Evolutionary conservation across 2,797 vertebrate species (phyloP), one percentile per base, ranked within the genome.

Genomic region (Argya squamiceps): DNA sequence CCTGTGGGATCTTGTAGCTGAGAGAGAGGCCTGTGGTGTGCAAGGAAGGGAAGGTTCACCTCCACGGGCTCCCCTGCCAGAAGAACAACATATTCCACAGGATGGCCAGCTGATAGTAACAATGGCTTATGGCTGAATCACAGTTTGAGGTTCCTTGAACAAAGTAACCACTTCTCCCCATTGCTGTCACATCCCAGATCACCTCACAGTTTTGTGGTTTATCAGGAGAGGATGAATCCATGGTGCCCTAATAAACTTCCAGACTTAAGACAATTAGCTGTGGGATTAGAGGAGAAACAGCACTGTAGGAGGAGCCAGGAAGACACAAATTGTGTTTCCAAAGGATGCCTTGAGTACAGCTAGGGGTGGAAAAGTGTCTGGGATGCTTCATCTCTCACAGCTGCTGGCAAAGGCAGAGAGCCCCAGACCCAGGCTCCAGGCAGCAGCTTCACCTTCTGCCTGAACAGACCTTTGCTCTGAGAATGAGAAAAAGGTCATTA

Each of bases 81-180:
- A 47, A 68, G 12, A 68, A 58, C 62, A 36, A 32, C 47, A 34
- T 18, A 26, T 22, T 76, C 2, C 36, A 21, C 5, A 17, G 5
- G 2, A 32, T 39, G 27, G 24, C 63, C 43, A 59, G 2, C 39
- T 27, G 43, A 10, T 2, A 36, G n/a, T 27, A 36, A 44, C 0
- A 1, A 14, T 53, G 49, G 47, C 39, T 85, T 69, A 10, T 15
- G 19, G 32, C 22, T 73, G 39, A 83, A 65, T 23, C 43, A 37
- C 63, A 63, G 18, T 26, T 39, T 53, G 59, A 73, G 39, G 23
- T 63, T 26, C 12, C 67, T 39, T 74, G 34, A 75, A 37, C 30
- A 58, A 76, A 76, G 17, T 17, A 77, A 64, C n/a, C 41, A 4
- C 52, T 63, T 89, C 39, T 74, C 20, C 27, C 50, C 10, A 1